Conservation (phyloP, 1,140 invertebrate species). For the Spodoptera frugiperda region DNA sequence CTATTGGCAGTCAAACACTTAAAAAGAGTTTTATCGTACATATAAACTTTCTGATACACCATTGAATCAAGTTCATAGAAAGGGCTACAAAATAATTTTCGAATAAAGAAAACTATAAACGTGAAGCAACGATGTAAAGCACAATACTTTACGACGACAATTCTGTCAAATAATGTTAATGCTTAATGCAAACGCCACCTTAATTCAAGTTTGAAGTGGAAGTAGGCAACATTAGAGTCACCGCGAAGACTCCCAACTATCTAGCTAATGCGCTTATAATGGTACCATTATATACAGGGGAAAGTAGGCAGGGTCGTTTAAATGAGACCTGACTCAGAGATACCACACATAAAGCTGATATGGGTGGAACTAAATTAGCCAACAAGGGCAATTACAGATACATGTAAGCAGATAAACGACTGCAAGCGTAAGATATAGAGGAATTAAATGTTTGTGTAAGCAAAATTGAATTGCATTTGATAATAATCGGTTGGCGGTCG, state of each 20-base stretch:
- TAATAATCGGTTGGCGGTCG: conserved; percentile 18
- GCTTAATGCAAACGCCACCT: conserved; percentile 59
- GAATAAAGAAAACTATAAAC: conserved; percentile 3
- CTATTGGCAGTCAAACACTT: too few relatives aligned
- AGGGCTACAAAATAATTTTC: neutral
- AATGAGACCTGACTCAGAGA: conserved; percentile 60
- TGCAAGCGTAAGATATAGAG: conserved; percentile 2
- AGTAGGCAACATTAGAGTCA: conserved; percentile 56
- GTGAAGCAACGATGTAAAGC: neutral
- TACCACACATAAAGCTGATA: conserved; percentile 47
- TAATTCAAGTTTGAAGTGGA: conserved; percentile 52
- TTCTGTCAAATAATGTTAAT: conserved; percentile 52
- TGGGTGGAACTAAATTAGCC: conserved; percentile 22
- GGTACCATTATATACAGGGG: conserved; percentile 66
- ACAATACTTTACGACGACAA: conserved; percentile 51
- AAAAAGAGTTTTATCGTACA: too few relatives aligned
- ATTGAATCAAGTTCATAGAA: neutral
- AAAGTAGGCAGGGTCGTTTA: conserved; percentile 71
- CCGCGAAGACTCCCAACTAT: conserved; percentile 65
- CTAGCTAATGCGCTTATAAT: conserved; percentile 78
- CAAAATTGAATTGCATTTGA: conserved; percentile 3
- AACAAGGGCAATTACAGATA: conserved; percentile 14
- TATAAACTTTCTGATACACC: too few relatives aligned
- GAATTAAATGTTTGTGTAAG: neutral
- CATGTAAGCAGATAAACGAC: conserved; percentile 12